Conservation (phyloP, 37 sponge, comb jelly and placozoan species). For the Crambe crambe region DNA sequence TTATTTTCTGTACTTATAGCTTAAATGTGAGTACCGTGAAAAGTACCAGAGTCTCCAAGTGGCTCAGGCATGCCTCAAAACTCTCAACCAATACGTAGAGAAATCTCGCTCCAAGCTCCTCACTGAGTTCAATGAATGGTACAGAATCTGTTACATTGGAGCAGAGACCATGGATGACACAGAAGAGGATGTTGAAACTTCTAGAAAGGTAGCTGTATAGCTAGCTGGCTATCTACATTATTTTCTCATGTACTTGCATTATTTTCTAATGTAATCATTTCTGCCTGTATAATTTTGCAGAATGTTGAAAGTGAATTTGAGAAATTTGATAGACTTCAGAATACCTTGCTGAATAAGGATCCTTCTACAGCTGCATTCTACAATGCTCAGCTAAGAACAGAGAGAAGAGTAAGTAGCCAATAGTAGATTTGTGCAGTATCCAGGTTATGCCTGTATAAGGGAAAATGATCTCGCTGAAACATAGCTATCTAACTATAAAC, state of each 20-base stretch:
- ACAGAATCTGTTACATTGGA: slow-evolving; percentile 62
- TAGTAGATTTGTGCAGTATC: background rate
- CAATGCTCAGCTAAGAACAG: slow-evolving; percentile 82
- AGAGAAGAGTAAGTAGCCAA: slow-evolving; percentile 59
- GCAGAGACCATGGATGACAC: background rate
- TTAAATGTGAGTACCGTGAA: slow-evolving; percentile 70
- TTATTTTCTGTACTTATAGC: slow-evolving; percentile 26
- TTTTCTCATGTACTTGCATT: too few species aligned
- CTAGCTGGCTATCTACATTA: background rate
- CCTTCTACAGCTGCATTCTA: slow-evolving; percentile 85
- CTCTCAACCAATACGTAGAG: slow-evolving; percentile 82
- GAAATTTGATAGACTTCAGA: slow-evolving; percentile 44
- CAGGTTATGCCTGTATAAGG: background rate
- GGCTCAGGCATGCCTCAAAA: slow-evolving; percentile 59
- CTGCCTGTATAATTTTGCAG: too few species aligned
- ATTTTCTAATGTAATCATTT: too few species aligned
- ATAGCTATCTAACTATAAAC: background rate
- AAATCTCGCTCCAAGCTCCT: slow-evolving; percentile 78
- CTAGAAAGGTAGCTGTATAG: background rate
- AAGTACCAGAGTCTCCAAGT: slow-evolving; percentile 50
- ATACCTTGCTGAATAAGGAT: slow-evolving; percentile 70
- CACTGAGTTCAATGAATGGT: slow-evolving; percentile 93
- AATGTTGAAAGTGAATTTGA: slow-evolving; percentile 17
- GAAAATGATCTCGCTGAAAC: background rate
- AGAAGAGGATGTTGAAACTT: background rate